Base-by-base conservation (phyloP, 2,888 invertebrate species). In the Leptinotarsa haldemani region DNA sequence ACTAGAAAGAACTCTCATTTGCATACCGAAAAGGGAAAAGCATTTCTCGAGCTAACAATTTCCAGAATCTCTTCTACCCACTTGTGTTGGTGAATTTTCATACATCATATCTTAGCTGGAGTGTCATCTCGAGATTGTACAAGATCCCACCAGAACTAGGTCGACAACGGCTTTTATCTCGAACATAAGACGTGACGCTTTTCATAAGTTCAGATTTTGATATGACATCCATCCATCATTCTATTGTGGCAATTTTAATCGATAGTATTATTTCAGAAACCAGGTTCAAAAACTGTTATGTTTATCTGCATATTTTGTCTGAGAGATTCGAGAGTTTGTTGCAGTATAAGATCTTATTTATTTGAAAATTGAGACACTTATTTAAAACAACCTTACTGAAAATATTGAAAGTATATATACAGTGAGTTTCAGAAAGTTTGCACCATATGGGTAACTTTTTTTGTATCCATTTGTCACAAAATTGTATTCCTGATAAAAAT, bases 51-150 rank as follows among this genome's bases (percentile, higher is more conserved):
- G 40, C 40, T 40, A 40, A 40, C 40, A 40, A 25, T 22, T 58
- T 25, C 58, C 58, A 20, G 22, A 22, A 20, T 20, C 15, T 22
- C 25, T 22, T 3, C 20, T 20, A 56, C 15, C 20, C 56, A 15
- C 56, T 56, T 56, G 58, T 25, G 58, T 22, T 22, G 16, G 12
- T 58, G 58, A 58, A 22, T 58, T 58, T 58, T 58, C 58, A 58
- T 58, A 58, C 58, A 25, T 58, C 58, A 30, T 40, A 2, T 40
- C 61, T 61, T n/a, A 61, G 61, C 61, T 7, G 7, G 61, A 40
- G 61, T 61, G 61, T 61, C 61, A 30, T 61, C 61, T 40, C 61
- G 40, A 61, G 61, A 61, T 61, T 61, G 25, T 40, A 61, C 40
- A 61, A 61, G 16, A 61, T 61, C 30, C 61, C 61, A 4, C 3